Evolutionary conservation across 2,888 invertebrate species (phyloP), one percentile per base, ranked within the genome.

Genomic region (Octodonta nipae): DNA sequence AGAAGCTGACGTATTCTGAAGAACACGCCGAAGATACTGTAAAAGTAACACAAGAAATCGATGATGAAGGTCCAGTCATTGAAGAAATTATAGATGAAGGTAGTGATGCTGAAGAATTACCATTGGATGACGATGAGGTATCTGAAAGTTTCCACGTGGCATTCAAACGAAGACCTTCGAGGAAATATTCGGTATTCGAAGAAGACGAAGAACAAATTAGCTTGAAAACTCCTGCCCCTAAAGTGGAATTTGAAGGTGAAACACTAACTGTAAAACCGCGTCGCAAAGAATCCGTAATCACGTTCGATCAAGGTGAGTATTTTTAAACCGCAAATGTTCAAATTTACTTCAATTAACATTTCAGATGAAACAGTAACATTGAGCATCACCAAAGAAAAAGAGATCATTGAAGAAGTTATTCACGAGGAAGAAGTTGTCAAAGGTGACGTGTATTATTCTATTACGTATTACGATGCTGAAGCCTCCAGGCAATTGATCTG

Each of bases 391-490:
- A 61, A 59, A 41, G 60, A 64, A 49, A 57, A 54, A 39, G 60
- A 61, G 41, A 37, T 52, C 2, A 59, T 63, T 35, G 55, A 55
- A 34, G 61, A 62, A 47, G 50, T 55, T 13, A 51, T 54, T 31
- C 49, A 51, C 30, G 47, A 51, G 32, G 50, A 54, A 35, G 65
- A 63, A 44, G 70, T 77, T 20, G 71, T 72, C 41, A 78, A 77
- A 46, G 85, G 82, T 7, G 83, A 85, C 52, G 70, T 78, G 5
- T 77, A 84, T 60, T 85, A 78, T 55, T 85, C 87, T 1, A 80
- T 88, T 31, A 81, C 81, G 52, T 79, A 82, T 3, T 88, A 87
- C 53, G 73, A 81, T 20, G 86, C 88, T 13, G 89, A 88, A 61
- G 82, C 80, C 26, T 81, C 42, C 86, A 88, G 57, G 83, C 87